These are phyloP conservation scores for Tachysurus fulvidraco DNA, from an alignment of 2,113 vertebrate genomes.

Conservation along the genomic window DNA sequence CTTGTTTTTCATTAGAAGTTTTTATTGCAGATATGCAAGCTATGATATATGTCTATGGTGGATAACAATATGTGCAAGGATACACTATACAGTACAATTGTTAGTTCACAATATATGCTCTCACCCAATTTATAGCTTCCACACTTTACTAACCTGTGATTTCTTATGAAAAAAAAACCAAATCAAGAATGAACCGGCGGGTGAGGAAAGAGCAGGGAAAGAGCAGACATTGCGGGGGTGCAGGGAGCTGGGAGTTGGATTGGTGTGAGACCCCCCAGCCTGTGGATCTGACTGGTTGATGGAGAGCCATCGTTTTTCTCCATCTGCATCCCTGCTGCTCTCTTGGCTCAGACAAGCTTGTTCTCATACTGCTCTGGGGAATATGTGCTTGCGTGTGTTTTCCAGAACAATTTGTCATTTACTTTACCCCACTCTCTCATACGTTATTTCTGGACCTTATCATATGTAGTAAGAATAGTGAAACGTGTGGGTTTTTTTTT, in stretches of 20 bases:
- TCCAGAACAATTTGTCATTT: slow-evolving; percentile 15
- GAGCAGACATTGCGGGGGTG: slow-evolving; percentile 47
- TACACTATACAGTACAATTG: no score
- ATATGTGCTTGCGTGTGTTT: slow-evolving; percentile 20
- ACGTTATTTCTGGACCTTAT: neutral
- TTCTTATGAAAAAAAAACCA: neutral
- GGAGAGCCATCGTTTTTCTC: slow-evolving; percentile 46
- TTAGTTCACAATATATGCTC: no score
- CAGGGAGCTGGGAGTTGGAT: slow-evolving; percentile 17
- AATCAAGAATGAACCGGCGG: neutral
- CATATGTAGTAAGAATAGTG: neutral
- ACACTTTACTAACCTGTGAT: slow-evolving; percentile 14
- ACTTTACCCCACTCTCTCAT: neutral
- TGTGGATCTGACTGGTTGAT: slow-evolving; percentile 40
- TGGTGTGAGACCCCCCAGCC: slow-evolving; percentile 48
- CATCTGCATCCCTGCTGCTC: slow-evolving; percentile 56
- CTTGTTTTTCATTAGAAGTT: neutral
- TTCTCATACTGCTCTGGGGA: slow-evolving; percentile 22
- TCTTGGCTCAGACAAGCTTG: slow-evolving; percentile 48
- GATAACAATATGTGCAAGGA: neutral
- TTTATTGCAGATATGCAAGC: neutral
- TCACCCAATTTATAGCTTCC: slow-evolving; percentile 17
- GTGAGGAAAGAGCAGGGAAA: slow-evolving; percentile 27
- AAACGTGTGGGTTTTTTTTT: neutral
- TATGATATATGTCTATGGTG: neutral